Base-by-base conservation (phyloP, 2,797 vertebrate genomes). In the Emydoidea blandingii region DNA sequence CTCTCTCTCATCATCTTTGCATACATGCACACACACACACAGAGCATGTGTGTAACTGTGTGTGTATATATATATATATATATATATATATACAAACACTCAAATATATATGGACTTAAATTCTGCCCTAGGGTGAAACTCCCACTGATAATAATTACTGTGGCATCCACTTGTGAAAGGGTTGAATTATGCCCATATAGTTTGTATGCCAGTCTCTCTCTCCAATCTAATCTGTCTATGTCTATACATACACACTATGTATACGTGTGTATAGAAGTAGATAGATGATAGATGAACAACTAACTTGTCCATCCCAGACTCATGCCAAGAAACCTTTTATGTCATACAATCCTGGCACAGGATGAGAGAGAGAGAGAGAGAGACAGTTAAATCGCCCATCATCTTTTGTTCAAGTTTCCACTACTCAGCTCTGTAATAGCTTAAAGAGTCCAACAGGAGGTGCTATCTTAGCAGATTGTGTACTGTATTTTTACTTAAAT, bases 161-260 rank as follows among this genome's bases (percentile, higher is more conserved):
- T 34, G 29, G 21, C 31, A 50, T 31, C 15, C 78, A 53, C 53
- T 57, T 53, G 37, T 41, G 62, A 34, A 10, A 72, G 85, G 72
- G 83, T 68, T 87, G 2, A 0, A 11, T 85, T 49, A 53, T 87
- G 83, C 31, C 89, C 44, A 37, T 4, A 0, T 0, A 2, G 23
- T 90, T 93, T 37, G 25, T 83, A 86, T 62, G 65, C 68, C 4
- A 0, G 1, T 1, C 6, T 25, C 34, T 27, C 12, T 56, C 56
- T 68, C 37, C 31, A 12, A 57, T 27, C 29, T 52, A 23, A 16
- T 5, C 76, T 52, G 49, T 18, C 0, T 23, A 8, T 27, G 19
- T 41, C 12, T 0, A 0, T 2, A n/a, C 54, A 3, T 49, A 29
- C 0, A 0, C 78, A 50, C 80, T 37, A 12, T 12, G 65, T 50